Evolutionary conservation across 1,140 invertebrate genomes (phyloP).

Genomic region (Drosophila miranda): DNA sequence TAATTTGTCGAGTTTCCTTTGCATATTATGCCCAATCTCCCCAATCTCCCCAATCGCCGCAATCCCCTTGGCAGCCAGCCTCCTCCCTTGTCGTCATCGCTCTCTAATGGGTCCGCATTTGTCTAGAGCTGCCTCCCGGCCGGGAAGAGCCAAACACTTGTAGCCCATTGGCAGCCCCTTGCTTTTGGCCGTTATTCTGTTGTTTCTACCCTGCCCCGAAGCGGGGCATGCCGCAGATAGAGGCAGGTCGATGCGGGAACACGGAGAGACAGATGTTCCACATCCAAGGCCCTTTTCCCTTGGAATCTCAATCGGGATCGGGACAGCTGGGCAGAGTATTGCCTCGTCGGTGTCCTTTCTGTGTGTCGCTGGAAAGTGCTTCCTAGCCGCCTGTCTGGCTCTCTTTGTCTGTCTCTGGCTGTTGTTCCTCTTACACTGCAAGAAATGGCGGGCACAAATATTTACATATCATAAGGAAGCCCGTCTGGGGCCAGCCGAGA

Average conservation of each 20-base stretch:
- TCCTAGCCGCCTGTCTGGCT: constrained; percentile 8
- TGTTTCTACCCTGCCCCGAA: constrained; percentile 40
- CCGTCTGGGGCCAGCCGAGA: constrained; percentile 26
- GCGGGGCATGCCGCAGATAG: constrained; percentile 10
- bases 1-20: constrained; percentile 74
- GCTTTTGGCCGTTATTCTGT: constrained; percentile 47
- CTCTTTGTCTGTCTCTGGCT: constrained; percentile 14
- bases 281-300: too few relatives aligned
- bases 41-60: background rate
- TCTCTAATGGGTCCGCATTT: constrained; percentile 52
- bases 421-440: constrained; percentile 42
- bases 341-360: constrained; percentile 22
- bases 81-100: constrained; percentile 32
- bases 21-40: constrained; percentile 30
- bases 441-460: constrained; percentile 57
- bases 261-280: too few relatives aligned
- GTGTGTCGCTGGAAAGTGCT: constrained; percentile 32
- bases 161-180: constrained; percentile 46
- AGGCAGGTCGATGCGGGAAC: too few relatives aligned
- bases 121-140: constrained; percentile 35
- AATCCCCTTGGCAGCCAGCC: background rate
- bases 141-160: constrained; percentile 59
- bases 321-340: constrained; percentile 17
- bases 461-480: constrained; percentile 67
- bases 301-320: too few relatives aligned